These are phyloP conservation scores for Cliona cf. orientalis DNA, from an alignment of 37 sponge, comb jelly and placozoan genomes.

Conservation along the genomic window DNA sequence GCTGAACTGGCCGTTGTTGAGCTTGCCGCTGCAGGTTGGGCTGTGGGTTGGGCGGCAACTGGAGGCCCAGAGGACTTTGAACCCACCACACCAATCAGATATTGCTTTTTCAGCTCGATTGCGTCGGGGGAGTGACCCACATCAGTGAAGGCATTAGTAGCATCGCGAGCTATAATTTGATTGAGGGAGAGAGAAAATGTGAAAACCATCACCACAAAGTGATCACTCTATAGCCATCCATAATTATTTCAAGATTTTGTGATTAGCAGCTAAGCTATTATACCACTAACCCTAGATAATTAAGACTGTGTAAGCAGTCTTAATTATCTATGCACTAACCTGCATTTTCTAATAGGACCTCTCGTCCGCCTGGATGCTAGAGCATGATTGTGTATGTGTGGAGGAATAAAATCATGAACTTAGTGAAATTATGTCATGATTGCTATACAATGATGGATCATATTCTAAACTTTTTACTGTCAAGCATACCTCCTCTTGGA, in stretches of 20 bases:
- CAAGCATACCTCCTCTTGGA: conserved; percentile 76
- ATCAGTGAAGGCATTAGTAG: conserved; percentile 92
- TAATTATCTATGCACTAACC: conserved; percentile 48
- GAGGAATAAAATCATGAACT: conserved; percentile 6
- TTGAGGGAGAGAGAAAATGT: too few species aligned
- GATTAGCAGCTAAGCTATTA: too few species aligned
- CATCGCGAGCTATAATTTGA: conserved; percentile 78
- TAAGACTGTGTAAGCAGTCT: background rate
- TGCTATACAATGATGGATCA: background rate
- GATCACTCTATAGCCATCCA: too few species aligned
- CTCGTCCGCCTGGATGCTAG: conserved; percentile 96
- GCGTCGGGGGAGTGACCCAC: conserved; percentile 96
- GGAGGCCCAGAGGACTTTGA: background rate
- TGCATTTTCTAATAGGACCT: conserved; percentile 90
- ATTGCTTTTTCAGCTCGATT: conserved; percentile 63
- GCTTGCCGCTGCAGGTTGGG: too few species aligned
- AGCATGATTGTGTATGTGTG: background rate
- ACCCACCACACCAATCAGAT: conserved; percentile 56
- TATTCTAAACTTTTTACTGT: background rate
- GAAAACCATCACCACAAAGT: too few species aligned
- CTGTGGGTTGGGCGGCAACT: too few species aligned
- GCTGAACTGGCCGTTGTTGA: too few species aligned
- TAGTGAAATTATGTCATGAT: background rate
- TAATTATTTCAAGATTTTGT: too few species aligned
- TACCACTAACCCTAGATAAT: too few species aligned